These are phyloP conservation scores for Dione juno DNA, from an alignment of 2,888 invertebrate genomes.

Conservation along the genomic window DNA sequence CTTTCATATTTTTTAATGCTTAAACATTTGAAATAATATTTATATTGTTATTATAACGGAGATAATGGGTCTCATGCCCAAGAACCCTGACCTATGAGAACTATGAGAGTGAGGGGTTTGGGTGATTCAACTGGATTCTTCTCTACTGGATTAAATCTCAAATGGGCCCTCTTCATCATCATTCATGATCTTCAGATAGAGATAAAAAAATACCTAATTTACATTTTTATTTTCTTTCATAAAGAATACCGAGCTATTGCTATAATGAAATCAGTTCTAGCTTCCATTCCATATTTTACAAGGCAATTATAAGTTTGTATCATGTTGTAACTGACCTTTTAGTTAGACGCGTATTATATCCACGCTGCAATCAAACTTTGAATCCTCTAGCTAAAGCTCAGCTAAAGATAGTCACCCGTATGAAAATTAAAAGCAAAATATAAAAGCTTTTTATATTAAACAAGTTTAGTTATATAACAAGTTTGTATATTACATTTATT, in stretches of 20 bases:
- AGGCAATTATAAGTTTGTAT: slow-evolving; percentile 27
- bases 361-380: slow-evolving; percentile 13
- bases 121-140: no score
- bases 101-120: no score
- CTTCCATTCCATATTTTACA: slow-evolving; percentile 17
- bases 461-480: no score
- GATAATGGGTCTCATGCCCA: no score
- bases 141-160: no score
- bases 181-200: not conserved
- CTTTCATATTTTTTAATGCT: no score
- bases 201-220: not conserved
- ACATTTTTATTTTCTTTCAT: not conserved
- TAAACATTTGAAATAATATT: no score
- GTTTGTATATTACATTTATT: no score
- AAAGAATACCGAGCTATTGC: not conserved
- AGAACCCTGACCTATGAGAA: no score
- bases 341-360: slow-evolving; percentile 13
- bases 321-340: slow-evolving; percentile 20
- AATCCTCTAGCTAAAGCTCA: not conserved
- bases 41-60: no score
- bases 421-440: not conserved
- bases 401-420: not conserved
- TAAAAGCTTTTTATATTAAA: no score
- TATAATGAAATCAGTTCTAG: slow-evolving; percentile 11
- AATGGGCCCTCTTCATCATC: no score